phyloP scores from a whole-genome alignment of 2,797 vertebrate species.

The Adelosebastes latens region DNA sequence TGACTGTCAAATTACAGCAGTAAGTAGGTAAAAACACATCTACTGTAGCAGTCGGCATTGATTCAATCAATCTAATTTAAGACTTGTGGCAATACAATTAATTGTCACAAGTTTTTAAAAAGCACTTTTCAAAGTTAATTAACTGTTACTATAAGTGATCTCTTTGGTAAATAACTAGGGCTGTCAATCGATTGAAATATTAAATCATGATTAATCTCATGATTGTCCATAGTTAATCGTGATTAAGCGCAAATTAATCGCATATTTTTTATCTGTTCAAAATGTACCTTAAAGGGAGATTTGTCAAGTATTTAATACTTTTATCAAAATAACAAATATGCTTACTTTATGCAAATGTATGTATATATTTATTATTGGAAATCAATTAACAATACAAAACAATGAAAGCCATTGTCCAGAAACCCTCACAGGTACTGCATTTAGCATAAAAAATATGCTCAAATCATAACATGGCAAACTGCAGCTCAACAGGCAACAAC shows the following conservation, averaged over 20 bases:
- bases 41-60: background rate
- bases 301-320: background rate
- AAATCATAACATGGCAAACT: too few species aligned
- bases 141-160: background rate
- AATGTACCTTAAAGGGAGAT: background rate
- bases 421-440: too few species aligned
- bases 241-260: background rate
- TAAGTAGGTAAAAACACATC: constrained; percentile 11
- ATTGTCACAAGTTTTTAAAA: background rate
- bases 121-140: background rate
- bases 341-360: background rate
- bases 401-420: background rate
- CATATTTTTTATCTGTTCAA: background rate
- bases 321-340: background rate
- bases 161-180: background rate
- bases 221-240: background rate
- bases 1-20: constrained; percentile 26
- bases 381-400: background rate
- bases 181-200: background rate
- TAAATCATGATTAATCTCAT: background rate
- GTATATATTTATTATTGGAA: background rate
- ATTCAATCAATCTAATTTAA: constrained; percentile 11
- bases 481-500: too few species aligned
- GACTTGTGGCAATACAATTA: background rate
- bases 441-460: too few species aligned